Conservation (phyloP, 1,140 invertebrate species). For the Pseudomyrmex dendroicus region DNA sequence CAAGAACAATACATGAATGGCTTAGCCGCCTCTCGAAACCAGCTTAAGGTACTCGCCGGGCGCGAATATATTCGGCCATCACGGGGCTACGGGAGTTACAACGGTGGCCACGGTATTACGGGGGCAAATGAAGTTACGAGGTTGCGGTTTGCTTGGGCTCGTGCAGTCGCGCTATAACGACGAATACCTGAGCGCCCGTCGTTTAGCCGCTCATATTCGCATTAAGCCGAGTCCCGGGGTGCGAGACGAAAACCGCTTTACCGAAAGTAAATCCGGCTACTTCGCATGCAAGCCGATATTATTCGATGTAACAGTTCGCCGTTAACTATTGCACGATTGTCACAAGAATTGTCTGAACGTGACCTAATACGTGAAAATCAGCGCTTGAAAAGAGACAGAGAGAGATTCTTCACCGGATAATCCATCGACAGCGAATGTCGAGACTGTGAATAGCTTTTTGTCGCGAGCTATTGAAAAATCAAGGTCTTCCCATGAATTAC, state of each 20-base stretch:
- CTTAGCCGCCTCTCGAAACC: constrained; percentile 42
- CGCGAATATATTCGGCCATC: constrained; percentile 53
- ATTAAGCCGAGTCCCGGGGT: constrained; percentile 47
- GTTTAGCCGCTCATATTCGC: constrained; percentile 58
- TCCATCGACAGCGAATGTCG: constrained; percentile 4
- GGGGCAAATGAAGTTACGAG: constrained; percentile 74
- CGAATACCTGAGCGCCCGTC: constrained; percentile 61
- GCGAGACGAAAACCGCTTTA: constrained; percentile 24
- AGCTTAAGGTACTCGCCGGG: constrained; percentile 49
- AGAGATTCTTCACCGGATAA: constrained; percentile 4
- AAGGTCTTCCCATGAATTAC: not conserved
- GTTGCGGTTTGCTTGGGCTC: constrained; percentile 67
- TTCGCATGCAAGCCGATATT: not conserved
- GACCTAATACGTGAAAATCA: not conserved
- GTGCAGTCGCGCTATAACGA: constrained; percentile 57
- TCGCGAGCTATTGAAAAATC: constrained; percentile 15
- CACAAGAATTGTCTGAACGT: constrained; percentile 8
- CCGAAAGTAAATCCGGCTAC: constrained; percentile 60
- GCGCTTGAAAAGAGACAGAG: not conserved
- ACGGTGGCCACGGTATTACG: constrained; percentile 62
- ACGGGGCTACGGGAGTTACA: constrained; percentile 38
- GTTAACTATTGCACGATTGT: not conserved
- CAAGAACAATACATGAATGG: constrained; percentile 34
- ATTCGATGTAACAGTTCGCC: not conserved
- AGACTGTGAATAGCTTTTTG: constrained; percentile 20